Evolutionary conservation across 2,797 vertebrate species (phyloP).

Genomic region (Champsocephalus esox): DNA sequence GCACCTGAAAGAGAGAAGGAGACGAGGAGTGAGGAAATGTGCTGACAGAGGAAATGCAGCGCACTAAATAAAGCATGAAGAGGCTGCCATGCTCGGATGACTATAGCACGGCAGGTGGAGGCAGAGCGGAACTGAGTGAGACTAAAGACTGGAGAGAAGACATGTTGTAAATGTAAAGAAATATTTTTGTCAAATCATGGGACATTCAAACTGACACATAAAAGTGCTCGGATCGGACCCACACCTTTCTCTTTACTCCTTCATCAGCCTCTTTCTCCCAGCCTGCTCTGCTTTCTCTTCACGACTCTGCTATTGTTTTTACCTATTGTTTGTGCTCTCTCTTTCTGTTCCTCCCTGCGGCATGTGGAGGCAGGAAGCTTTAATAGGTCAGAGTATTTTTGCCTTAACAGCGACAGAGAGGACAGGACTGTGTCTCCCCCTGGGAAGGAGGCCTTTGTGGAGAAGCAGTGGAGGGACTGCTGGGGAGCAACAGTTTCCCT

Average conservation of each 20-base stretch:
- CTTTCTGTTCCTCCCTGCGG: slow-evolving; percentile 49
- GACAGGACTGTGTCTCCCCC: slow-evolving; percentile 13
- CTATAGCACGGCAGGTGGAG: slow-evolving; percentile 19
- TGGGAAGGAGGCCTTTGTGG: slow-evolving; percentile 14
- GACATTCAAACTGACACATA: neutral
- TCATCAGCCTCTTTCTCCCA: neutral
- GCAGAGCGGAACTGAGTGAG: slow-evolving; percentile 3
- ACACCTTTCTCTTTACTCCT: slow-evolving; percentile 2
- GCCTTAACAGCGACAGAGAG: slow-evolving; percentile 34
- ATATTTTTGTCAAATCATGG: slow-evolving; percentile 2
- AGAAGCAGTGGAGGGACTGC: neutral
- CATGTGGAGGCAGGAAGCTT: slow-evolving; percentile 59
- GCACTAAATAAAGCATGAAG: slow-evolving; percentile 18
- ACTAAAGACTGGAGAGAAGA: slow-evolving; percentile 15
- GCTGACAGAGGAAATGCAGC: slow-evolving; percentile 18
- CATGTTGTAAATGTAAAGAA: neutral
- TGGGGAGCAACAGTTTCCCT: neutral
- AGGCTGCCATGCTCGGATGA: slow-evolving; percentile 15
- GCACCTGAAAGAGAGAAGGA: slow-evolving; percentile 84
- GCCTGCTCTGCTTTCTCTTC: slow-evolving; percentile 33
- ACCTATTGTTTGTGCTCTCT: slow-evolving; percentile 15
- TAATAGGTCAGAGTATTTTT: slow-evolving; percentile 25
- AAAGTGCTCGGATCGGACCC: slow-evolving; percentile 2
- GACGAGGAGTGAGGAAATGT: slow-evolving; percentile 26
- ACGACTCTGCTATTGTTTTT: slow-evolving; percentile 41